phyloP scores from a whole-genome alignment of 2,888 invertebrate species.

The Pyrrhia umbra region DNA sequence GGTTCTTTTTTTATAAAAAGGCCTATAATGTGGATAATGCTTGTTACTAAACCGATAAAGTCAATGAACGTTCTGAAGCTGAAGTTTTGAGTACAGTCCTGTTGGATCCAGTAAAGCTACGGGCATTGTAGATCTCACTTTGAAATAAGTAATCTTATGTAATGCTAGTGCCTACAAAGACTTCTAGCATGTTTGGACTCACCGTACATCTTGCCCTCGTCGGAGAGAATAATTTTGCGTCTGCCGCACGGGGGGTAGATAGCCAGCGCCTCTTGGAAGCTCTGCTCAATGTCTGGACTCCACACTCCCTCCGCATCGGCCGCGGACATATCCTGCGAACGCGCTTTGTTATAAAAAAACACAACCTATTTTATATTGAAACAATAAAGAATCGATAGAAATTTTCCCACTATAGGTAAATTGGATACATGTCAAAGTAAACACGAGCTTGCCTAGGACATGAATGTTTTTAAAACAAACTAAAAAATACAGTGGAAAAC shows the following conservation, averaged over 20 bases:
- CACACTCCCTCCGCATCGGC: conserved; percentile 99
- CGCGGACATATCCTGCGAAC: conserved; percentile 95
- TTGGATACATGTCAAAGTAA: conserved; percentile 24
- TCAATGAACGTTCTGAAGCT: not conserved
- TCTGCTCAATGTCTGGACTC: conserved; percentile 99
- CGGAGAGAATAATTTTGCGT: conserved; percentile 99
- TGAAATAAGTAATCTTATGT: not conserved
- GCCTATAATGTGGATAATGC: not conserved
- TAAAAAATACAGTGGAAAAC: conserved; percentile 4
- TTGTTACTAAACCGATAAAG: not conserved
- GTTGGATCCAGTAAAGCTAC: not conserved
- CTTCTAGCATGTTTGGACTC: conserved; percentile 90
- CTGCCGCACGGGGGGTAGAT: conserved; percentile 99
- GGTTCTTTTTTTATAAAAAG: conserved; percentile 13
- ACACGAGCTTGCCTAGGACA: conserved; percentile 13
- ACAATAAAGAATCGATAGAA: conserved; percentile 39
- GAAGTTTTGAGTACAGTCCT: not conserved
- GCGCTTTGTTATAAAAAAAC: conserved; percentile 53
- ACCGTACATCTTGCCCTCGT: conserved; percentile 99
- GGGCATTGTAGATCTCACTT: not conserved
- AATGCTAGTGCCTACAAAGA: conserved; percentile 35
- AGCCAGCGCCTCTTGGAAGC: conserved; percentile 99
- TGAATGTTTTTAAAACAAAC: conserved; percentile 29
- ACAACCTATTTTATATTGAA: conserved; percentile 35
- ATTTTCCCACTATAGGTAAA: conserved; percentile 42